These are phyloP conservation scores for Strix uralensis DNA, from an alignment of 2,113 vertebrate genomes.

Conservation along the genomic window DNA sequence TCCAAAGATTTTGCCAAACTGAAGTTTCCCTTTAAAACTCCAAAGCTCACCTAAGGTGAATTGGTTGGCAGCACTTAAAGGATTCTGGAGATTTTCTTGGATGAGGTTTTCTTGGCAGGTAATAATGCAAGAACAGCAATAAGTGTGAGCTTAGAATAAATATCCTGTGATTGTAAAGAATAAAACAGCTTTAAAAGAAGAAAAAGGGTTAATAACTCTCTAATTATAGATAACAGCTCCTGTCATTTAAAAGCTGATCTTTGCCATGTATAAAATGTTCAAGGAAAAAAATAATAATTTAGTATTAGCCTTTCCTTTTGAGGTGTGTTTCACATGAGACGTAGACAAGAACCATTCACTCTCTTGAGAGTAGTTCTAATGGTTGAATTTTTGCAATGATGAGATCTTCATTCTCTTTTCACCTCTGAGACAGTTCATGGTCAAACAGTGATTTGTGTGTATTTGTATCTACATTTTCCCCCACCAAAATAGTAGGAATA, in stretches of 20 bases:
- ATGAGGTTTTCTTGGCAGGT: constrained; percentile 14
- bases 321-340: not conserved
- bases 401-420: not conserved
- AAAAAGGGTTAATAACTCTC: not conserved
- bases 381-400: not conserved
- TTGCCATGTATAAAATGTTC: not conserved
- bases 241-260: not conserved
- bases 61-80: not conserved
- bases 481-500: not conserved
- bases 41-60: not conserved
- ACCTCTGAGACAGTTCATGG: not conserved
- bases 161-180: not conserved
- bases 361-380: not conserved
- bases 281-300: not conserved
- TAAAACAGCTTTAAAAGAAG: not conserved
- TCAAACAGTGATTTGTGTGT: not conserved
- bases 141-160: not conserved
- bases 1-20: not conserved
- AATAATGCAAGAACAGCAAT: not conserved
- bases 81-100: not conserved
- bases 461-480: not conserved
- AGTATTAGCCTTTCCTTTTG: not conserved
- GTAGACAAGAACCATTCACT: not conserved
- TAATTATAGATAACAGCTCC: not conserved
- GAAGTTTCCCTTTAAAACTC: not conserved